Evolutionary conservation across 2,113 vertebrate species (phyloP).

Genomic region (Oreochromis spilurus): DNA sequence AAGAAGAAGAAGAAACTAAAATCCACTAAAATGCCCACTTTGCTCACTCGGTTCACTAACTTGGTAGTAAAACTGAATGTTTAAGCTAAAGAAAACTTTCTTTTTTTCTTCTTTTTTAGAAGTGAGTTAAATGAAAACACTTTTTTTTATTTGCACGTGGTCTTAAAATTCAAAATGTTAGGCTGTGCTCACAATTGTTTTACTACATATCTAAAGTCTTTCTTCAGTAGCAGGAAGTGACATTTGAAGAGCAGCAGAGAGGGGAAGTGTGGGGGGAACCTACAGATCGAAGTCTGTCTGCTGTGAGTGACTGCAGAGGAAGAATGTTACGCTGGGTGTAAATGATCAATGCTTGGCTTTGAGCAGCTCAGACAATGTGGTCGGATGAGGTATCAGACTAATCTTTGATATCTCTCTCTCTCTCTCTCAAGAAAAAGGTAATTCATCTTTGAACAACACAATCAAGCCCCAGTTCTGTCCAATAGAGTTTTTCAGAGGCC

Average conservation of each 20-base stretch:
- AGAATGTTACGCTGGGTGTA: not conserved
- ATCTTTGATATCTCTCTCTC: not conserved
- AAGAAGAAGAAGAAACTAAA: not conserved
- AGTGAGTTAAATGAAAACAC: not conserved
- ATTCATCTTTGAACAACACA: not conserved
- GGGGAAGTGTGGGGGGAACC: not conserved
- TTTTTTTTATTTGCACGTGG: not conserved
- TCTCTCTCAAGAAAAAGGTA: not conserved
- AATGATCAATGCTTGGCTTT: constrained; percentile 2
- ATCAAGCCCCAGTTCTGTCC: not conserved
- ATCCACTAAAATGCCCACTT: not conserved
- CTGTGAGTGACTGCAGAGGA: not conserved
- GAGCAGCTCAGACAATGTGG: not conserved
- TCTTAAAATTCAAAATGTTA: not conserved
- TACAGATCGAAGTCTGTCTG: not conserved
- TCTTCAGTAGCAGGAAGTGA: constrained; percentile 1
- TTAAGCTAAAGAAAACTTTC: not conserved
- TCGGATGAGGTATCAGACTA: not conserved
- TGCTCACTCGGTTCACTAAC: not conserved
- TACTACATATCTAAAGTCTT: not conserved
- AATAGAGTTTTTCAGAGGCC: not conserved
- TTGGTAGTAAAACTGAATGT: not conserved
- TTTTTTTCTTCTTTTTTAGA: not conserved
- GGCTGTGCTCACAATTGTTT: not conserved
- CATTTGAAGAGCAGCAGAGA: constrained; percentile 17